Evolutionary conservation across 2,113 vertebrate genomes (phyloP), one percentile per base, ranked within the genome.

Genomic region (Anoura caudifer): DNA sequence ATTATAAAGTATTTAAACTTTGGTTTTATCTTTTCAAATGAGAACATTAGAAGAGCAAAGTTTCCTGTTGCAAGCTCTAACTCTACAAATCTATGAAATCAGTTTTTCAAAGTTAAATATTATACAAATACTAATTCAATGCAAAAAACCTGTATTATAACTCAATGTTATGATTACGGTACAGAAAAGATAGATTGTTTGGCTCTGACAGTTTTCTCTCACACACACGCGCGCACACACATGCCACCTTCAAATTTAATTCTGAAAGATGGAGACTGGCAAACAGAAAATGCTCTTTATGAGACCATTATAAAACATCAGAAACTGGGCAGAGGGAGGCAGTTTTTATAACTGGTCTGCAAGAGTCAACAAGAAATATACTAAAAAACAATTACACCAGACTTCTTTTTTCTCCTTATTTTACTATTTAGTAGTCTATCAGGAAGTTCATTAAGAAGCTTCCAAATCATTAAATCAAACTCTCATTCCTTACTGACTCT

Each of bases 341-440:
- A 95, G 54, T 20, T 83, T 94, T 94, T 69, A 82, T 52, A 56
- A 92, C 70, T 77, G 59, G 15, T 63, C 14, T 85, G 1, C 33
- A 88, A 95, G 67, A 76, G 24, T 96, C 67, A 84, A 83, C 41
- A 91, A 95, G n/a, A 96, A 93, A 96, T 96, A 92, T 20, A 56
- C 54, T 43, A 69, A 91, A 91, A 81, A 70, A 75, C 31, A 63
- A 85, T 19, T 67, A 89, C 36, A 92, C 56, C 80, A 89, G 20
- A 87, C 50, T 93, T 52, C 50, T 93, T 52, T 85, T 81, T 86
- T 90, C 38, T 75, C 76, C 47, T 61, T 63, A 93, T 86, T 82
- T 90, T 85, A 87, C 36, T 94, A 92, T n/a, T 85, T 69, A 94
- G 76, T 56, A 92, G 31, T 33, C 45, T 91, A 43, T 70, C 87